Conservation (phyloP, 2,113 vertebrate genomes). For the Otis tarda region DNA sequence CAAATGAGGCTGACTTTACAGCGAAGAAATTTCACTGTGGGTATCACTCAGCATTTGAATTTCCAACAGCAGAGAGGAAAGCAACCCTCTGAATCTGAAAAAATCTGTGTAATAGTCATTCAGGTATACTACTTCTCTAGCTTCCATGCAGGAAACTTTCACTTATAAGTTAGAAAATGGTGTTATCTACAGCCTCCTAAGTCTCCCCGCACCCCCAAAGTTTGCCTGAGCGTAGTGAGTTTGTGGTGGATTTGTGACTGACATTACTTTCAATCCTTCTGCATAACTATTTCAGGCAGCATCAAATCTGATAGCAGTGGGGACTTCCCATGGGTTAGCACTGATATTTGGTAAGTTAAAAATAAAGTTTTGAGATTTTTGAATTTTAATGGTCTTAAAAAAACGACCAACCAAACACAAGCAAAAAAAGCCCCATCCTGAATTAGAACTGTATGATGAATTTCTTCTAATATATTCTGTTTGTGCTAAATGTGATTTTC, state of each 20-base stretch:
- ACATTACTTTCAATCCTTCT: not conserved
- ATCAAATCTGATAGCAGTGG: conserved; percentile 92
- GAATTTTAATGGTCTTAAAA: not conserved
- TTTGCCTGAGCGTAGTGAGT: not conserved
- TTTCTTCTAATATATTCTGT: not conserved
- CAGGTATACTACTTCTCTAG: not conserved
- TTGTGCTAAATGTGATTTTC: not conserved
- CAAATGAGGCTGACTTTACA: not conserved
- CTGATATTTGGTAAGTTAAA: conserved; percentile 92
- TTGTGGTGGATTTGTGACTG: not conserved
- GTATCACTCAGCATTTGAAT: not conserved
- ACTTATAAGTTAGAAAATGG: not conserved
- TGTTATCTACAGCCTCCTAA: not conserved
- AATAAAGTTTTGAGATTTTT: not conserved
- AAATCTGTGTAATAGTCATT: fast-evolving
- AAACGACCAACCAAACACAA: not conserved
- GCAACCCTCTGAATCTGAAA: not conserved
- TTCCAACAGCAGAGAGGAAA: not conserved
- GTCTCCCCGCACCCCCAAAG: not conserved
- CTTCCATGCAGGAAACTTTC: not conserved
- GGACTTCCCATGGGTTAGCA: conserved; percentile 96
- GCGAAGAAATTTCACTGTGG: not conserved
- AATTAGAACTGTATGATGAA: not conserved
- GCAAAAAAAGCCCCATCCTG: fast-evolving
- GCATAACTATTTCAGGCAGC: conserved; percentile 82